These are phyloP conservation scores for Cichlasoma orientale DNA, from an alignment of 2,797 vertebrate genomes.

Conservation along the genomic window DNA sequence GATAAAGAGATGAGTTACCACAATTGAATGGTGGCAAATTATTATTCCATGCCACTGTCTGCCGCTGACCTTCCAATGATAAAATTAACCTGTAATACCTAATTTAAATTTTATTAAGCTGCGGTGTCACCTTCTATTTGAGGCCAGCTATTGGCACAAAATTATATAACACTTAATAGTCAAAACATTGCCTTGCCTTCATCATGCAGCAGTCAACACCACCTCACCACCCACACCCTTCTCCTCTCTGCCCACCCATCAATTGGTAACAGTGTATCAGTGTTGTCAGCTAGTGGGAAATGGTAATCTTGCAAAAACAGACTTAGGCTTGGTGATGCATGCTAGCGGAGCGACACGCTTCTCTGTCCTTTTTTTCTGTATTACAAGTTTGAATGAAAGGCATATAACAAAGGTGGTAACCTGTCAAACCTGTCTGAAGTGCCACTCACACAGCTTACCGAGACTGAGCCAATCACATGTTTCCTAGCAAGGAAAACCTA, in stretches of 20 bases:
- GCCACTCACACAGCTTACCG: background rate
- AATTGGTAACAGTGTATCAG: background rate
- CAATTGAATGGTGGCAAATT: constrained; percentile 34
- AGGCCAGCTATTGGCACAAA: constrained; percentile 45
- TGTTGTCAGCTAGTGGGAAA: constrained; percentile 14
- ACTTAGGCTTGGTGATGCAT: constrained; percentile 4
- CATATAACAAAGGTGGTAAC: background rate
- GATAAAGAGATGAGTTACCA: constrained; percentile 33
- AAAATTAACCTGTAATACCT: constrained; percentile 65
- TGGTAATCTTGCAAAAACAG: constrained; percentile 2
- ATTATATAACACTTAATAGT: constrained; percentile 55
- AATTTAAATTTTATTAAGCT: constrained; percentile 66
- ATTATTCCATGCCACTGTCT: constrained; percentile 50
- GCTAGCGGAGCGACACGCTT: background rate
- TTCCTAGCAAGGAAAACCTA: background rate
- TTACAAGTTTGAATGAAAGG: background rate
- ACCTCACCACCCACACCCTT: background rate
- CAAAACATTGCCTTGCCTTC: constrained; percentile 52
- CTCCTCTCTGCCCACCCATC: background rate
- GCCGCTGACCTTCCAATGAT: constrained; percentile 56
- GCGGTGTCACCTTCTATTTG: constrained; percentile 60
- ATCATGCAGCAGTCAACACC: background rate
- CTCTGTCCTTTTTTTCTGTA: constrained; percentile 1
- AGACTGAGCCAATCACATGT: background rate
- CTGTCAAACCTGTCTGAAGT: constrained; percentile 2